Evolutionary conservation across 2,113 vertebrate species (phyloP).

Genomic region (Otus sunia): DNA sequence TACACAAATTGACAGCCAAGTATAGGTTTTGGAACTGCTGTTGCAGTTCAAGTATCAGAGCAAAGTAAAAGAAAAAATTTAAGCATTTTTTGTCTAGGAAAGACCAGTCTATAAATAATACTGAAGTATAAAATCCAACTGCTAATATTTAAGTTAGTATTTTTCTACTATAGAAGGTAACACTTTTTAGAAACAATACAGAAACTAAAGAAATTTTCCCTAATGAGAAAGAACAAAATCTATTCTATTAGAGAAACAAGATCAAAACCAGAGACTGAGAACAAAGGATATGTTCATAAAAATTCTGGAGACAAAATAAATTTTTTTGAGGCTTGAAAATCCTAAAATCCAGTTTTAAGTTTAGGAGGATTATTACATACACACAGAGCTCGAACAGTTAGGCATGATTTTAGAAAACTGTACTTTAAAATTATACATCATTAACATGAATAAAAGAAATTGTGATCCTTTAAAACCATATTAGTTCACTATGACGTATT

Average conservation of each 20-base stretch:
- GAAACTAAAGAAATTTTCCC: not conserved
- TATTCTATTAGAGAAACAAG: not conserved
- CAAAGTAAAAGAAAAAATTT: not conserved
- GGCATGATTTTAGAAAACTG: not conserved
- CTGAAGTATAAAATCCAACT: not conserved
- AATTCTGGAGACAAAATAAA: not conserved
- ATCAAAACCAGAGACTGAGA: not conserved
- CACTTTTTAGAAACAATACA: not conserved
- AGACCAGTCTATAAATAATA: not conserved
- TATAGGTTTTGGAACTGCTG: not conserved
- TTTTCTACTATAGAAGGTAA: not conserved
- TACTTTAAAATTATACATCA: not conserved
- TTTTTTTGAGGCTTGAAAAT: not conserved
- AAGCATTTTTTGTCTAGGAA: not conserved
- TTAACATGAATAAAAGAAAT: not conserved
- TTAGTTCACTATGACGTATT: not conserved
- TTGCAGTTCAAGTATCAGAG: not conserved
- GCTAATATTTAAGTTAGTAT: not conserved
- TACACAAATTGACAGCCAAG: not conserved
- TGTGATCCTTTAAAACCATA: not conserved
- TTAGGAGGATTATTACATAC: not conserved
- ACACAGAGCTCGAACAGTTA: not conserved
- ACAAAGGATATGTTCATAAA: not conserved
- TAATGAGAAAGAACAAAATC: not conserved
- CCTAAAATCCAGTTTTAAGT: not conserved